A percentile compares a stretch with the other conserved stretches of the same genome.
Conservation (phyloP, 1,140 invertebrate species). For the Papilio dardanus region DNA sequence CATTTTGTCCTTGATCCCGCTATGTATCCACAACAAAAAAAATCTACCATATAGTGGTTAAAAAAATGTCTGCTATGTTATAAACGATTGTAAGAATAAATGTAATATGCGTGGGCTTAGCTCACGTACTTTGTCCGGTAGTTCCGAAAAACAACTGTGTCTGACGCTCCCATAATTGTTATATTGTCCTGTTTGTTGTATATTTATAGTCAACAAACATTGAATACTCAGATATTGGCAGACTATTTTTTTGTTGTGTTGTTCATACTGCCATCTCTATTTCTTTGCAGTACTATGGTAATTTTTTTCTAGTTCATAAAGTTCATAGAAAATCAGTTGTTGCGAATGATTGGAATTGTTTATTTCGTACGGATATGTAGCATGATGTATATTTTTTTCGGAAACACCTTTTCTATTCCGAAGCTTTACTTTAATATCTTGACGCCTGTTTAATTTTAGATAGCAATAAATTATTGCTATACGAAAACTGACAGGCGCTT, state of each 20-base stretch:
- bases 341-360: background rate
- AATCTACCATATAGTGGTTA: no score
- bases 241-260: background rate
- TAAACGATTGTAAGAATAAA: background rate
- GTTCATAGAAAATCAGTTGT: background rate
- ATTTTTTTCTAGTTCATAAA: background rate
- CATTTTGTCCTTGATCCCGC: no score
- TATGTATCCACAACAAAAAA: no score
- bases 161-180: slow-evolving; percentile 4
- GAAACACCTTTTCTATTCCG: background rate
- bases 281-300: background rate
- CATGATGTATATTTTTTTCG: no score
- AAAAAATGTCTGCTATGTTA: no score
- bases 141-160: slow-evolving; percentile 18
- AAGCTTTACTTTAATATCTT: background rate
- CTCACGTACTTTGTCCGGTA: slow-evolving; percentile 1
- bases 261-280: background rate
- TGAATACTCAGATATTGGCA: background rate
- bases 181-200: background rate
- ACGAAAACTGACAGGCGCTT: background rate
- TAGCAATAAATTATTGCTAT: background rate
- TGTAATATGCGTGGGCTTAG: slow-evolving; percentile 12
- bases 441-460: background rate
- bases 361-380: background rate
- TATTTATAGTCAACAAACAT: background rate